These are phyloP conservation scores for Platycnemis pennipes DNA, from an alignment of 2,888 invertebrate genomes.

Conservation along the genomic window DNA sequence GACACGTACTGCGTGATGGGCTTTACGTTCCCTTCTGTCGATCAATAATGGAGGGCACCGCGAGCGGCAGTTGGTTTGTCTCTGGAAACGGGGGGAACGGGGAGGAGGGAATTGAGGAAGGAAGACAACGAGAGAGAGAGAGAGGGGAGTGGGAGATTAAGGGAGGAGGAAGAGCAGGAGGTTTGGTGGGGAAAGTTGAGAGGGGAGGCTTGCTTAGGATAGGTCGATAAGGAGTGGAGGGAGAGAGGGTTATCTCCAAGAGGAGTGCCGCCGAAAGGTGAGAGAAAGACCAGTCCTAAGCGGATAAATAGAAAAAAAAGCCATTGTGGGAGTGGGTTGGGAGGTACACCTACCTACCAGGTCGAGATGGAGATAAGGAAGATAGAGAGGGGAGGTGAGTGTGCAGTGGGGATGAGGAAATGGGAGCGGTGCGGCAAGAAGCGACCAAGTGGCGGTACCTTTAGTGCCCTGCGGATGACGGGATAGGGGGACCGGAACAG, in stretches of 20 bases:
- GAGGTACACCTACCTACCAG: background rate
- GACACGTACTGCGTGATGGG: background rate
- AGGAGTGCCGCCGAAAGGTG: slow-evolving; percentile 1
- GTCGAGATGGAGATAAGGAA: background rate
- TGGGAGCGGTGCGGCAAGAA: background rate
- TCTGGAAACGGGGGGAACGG: background rate
- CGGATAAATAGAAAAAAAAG: slow-evolving; percentile 9
- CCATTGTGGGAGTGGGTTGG: background rate
- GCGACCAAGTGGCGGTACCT: background rate
- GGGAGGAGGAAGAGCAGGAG: background rate
- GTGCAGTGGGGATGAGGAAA: background rate
- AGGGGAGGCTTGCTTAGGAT: background rate
- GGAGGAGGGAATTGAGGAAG: background rate
- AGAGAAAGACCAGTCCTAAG: background rate
- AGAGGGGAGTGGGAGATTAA: background rate
- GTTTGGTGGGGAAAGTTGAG: background rate
- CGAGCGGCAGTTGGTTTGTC: background rate
- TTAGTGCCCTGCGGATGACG: background rate
- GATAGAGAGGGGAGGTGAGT: background rate
- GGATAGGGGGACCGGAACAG: background rate
- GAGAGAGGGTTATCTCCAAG: slow-evolving; percentile 11
- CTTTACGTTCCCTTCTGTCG: background rate
- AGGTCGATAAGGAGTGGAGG: slow-evolving; percentile 6
- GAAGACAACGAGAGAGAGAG: background rate
- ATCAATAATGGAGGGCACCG: background rate